Conservation (phyloP, 2,888 invertebrate genomes). For the Arge pagana region DNA sequence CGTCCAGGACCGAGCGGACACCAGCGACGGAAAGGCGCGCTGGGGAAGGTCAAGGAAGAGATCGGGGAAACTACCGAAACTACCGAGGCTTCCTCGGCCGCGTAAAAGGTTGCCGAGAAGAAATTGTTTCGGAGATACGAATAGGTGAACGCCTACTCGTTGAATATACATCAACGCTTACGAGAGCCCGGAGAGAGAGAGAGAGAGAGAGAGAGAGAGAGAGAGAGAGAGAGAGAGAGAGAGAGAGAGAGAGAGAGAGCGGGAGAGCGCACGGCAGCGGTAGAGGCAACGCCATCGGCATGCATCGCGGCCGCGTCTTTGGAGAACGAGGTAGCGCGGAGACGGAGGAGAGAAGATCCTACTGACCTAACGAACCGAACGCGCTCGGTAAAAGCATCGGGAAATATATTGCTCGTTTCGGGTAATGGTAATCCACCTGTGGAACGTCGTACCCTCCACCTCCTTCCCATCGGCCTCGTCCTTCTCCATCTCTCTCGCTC, state of each 20-base stretch:
- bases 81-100: conserved; percentile 10
- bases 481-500: not conserved
- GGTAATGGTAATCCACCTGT: conserved; percentile 22
- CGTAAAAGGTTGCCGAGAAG: conserved; percentile 11
- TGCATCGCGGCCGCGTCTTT: too few species aligned
- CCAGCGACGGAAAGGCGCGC: conserved; percentile 1
- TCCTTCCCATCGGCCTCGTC: not conserved
- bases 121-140: conserved; percentile 22
- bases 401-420: conserved; percentile 28
- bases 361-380: conserved; percentile 41
- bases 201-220: too few species aligned
- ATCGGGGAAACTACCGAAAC: too few species aligned
- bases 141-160: conserved; percentile 39
- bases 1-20: too few species aligned
- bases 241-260: too few species aligned
- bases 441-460: conserved; percentile 9
- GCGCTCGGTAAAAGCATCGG: conserved; percentile 33
- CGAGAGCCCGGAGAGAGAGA: too few species aligned
- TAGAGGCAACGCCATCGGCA: too few species aligned
- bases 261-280: too few species aligned
- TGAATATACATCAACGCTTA: conserved; percentile 35
- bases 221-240: too few species aligned
- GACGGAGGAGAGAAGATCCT: too few species aligned
- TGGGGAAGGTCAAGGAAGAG: conserved; percentile 17
- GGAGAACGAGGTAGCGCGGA: too few species aligned